Evolutionary conservation across 1,140 invertebrate genomes (phyloP), one percentile per base, ranked within the genome.

Genomic region (Anoplophora glabripennis): DNA sequence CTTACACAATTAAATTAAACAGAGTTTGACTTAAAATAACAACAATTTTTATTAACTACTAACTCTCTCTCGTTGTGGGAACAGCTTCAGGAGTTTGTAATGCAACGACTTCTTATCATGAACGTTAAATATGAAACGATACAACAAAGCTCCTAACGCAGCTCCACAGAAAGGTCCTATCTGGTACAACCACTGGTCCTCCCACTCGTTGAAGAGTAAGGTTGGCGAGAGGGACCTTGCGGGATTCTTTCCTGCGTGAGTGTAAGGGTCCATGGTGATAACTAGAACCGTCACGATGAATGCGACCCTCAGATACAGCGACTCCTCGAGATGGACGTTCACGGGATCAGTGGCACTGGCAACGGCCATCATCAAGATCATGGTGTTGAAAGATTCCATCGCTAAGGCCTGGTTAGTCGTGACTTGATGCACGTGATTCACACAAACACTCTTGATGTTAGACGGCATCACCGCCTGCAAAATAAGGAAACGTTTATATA

Each of bases 111-210:
- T 18, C 1, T 18, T 7, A 2, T 47, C 45, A 12, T 33, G 11
- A 4, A 1, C 2, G 12, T 53, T 28, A 3, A 53, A 21, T 14
- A 53, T 21, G 17, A 40, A 53, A 41, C 51, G 18, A 11, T 53
- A 53, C 4, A 53, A 17, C 4, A 40, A 9, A 4, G 51, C 18
- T 21, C 37, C 51, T 1, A 14, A n/a, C 11, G 17, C 36, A 17
- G 34, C 42, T 0, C 51, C 51, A 8, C 4, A 9, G 8, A 41
- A 4, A 1, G 51, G 51, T n/a, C 37, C 51, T 17, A 53, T 21
- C 14, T 53, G 37, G 8, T 53, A 53, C 8, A 53, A 11, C 51
- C 51, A 53, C 7, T 53, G 51, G 12, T 53, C 51, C 14, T 21
- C 42, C 37, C 37, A 53, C 12, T 41, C 15, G 14, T 41, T 42